A percentile compares a stretch with the other conserved stretches of the same genome.
These are phyloP conservation scores for Meriones unguiculatus DNA, from an alignment of 2,113 vertebrate species.

Conservation along the genomic window DNA sequence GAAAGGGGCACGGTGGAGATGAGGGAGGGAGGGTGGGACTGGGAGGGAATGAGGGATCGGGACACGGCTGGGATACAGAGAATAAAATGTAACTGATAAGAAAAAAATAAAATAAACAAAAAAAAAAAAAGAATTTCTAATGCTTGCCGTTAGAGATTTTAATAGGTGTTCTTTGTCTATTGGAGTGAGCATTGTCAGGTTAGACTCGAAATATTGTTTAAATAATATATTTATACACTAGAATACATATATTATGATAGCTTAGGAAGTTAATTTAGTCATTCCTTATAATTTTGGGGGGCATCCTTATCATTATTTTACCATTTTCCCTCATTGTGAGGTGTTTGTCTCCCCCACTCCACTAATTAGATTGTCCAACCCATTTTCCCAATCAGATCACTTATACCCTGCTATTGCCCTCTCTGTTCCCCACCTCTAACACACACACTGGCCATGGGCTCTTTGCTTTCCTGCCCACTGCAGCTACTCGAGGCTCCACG, in stretches of 20 bases:
- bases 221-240: not conserved
- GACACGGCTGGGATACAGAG: too few species aligned
- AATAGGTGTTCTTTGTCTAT: not conserved
- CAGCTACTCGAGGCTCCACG: not conserved
- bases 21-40: too few species aligned
- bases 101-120: too few species aligned
- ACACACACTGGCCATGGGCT: not conserved
- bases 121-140: not conserved
- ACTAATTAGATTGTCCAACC: not conserved
- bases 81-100: too few species aligned
- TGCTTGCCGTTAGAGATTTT: not conserved
- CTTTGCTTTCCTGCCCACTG: not conserved
- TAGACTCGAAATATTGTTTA: not conserved
- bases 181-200: not conserved
- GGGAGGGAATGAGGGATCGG: too few species aligned
- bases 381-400: not conserved
- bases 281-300: not conserved
- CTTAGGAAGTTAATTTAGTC: not conserved
- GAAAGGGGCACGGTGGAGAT: too few species aligned
- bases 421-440: not conserved
- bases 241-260: not conserved
- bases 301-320: not conserved
- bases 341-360: not conserved
- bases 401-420: not conserved
- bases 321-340: not conserved